Percentiles rank a stretch among this genome's conserved stretches.
These are phyloP conservation scores for Acrocyrtus sp. DNA, from an alignment of 2,888 invertebrate species.

Conservation along the genomic window DNA sequence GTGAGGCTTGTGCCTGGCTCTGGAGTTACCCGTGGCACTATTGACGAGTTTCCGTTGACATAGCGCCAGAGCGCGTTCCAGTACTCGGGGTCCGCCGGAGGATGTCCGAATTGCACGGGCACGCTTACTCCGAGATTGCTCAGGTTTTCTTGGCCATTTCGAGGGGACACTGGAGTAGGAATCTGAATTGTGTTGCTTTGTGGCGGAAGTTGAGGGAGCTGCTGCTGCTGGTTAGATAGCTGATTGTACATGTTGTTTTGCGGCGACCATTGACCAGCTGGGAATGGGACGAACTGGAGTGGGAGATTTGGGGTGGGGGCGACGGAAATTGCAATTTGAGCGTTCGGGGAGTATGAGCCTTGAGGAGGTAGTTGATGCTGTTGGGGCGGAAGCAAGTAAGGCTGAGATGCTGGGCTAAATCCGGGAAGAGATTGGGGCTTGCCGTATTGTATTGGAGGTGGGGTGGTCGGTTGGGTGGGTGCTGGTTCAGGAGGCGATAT, in stretches of 20 bases:
- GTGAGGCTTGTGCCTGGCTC: constrained; percentile 23
- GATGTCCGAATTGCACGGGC: neutral
- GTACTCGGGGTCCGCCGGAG: neutral
- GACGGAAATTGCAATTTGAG: no score
- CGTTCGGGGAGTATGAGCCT: no score
- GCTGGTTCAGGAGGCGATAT: neutral
- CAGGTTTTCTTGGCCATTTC: neutral
- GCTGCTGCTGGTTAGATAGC: constrained; percentile 2
- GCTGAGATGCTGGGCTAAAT: neutral
- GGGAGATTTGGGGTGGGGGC: no score
- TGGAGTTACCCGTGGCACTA: constrained; percentile 1
- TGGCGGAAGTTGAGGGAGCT: neutral
- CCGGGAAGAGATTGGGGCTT: constrained; percentile 3
- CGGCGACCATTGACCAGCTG: constrained; percentile 4
- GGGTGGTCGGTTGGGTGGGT: neutral
- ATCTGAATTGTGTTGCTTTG: constrained; percentile 2
- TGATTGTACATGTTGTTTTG: neutral
- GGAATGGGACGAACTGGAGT: constrained; percentile 1
- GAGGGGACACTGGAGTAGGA: neutral
- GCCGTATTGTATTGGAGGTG: neutral
- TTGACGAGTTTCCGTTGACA: constrained; percentile 19
- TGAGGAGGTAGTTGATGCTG: neutral
- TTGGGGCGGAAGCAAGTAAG: constrained; percentile 12
- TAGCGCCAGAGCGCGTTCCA: constrained; percentile 35
- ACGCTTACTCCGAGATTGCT: neutral